Conservation (phyloP, 2,888 invertebrate species). For the Callyntrura guangdongensis region DNA sequence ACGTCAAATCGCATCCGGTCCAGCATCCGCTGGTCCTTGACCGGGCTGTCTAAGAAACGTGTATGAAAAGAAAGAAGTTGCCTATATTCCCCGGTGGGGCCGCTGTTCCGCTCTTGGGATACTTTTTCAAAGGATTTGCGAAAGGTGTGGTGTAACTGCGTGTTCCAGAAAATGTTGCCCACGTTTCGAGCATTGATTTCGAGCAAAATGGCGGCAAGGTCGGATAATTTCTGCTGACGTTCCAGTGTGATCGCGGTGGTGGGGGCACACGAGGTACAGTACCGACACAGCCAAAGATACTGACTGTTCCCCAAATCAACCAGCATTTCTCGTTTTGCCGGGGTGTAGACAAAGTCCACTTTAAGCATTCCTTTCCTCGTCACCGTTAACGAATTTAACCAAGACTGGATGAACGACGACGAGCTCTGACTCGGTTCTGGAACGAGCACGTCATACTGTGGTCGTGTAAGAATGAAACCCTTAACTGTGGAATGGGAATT, state of each 20-base stretch:
- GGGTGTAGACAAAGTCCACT: background rate
- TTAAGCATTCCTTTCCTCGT: conserved; percentile 5
- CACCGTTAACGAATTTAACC: background rate
- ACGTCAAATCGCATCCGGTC: background rate
- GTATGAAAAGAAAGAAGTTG: background rate
- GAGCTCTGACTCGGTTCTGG: background rate
- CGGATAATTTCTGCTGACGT: background rate
- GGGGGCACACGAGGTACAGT: background rate
- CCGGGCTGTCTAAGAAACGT: background rate
- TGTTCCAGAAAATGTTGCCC: conserved; percentile 43
- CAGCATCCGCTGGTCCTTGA: background rate
- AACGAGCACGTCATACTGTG: conserved; percentile 30
- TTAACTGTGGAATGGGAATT: background rate
- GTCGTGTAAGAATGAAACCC: conserved; percentile 1
- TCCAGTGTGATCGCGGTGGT: background rate
- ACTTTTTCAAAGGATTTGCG: background rate
- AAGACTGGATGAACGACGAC: background rate
- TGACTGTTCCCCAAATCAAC: background rate
- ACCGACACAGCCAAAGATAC: conserved; percentile 36
- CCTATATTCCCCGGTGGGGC: background rate
- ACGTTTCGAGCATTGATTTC: background rate
- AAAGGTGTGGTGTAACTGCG: background rate
- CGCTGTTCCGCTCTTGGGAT: no score
- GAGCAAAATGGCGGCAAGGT: background rate
- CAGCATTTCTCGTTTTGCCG: conserved; percentile 34